Conservation (phyloP, 2,113 vertebrate genomes). For the Labrus mixtus region DNA sequence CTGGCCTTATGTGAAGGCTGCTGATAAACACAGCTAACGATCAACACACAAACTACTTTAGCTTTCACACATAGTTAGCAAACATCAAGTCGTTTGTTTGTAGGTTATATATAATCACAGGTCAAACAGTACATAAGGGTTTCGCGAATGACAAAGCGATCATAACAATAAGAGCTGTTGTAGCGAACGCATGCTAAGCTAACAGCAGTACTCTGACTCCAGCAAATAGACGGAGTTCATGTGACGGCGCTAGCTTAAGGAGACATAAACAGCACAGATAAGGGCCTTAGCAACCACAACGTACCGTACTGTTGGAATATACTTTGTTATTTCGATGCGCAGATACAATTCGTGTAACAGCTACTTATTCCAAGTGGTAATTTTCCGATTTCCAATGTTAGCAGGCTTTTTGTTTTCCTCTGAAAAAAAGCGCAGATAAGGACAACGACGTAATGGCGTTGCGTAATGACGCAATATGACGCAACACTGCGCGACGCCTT, state of each 20-base stretch:
- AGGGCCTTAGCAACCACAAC: constrained; percentile 2
- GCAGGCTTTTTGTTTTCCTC: constrained; percentile 79
- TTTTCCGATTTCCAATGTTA: constrained; percentile 41
- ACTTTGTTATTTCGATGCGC: neutral
- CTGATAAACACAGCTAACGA: constrained; percentile 6
- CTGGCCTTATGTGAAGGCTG: neutral
- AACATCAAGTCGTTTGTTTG: neutral
- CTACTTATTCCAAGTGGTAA: constrained; percentile 5
- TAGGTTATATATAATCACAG: neutral
- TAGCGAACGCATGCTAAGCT: constrained; percentile 46
- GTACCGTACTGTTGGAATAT: constrained; percentile 29
- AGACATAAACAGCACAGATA: constrained; percentile 39
- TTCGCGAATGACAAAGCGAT: neutral
- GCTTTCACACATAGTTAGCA: neutral
- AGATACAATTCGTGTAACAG: neutral
- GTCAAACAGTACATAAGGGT: neutral
- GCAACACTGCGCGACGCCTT: constrained; percentile 28
- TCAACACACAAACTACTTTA: neutral
- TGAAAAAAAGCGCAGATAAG: constrained; percentile 55
- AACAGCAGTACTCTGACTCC: constrained; percentile 46
- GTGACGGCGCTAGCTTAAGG: constrained; percentile 60
- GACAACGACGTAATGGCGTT: constrained; percentile 35
- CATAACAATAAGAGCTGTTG: constrained; percentile 65
- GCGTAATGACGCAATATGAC: constrained; percentile 53
- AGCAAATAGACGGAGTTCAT: constrained; percentile 79